Evolutionary conservation across 2,113 vertebrate species (phyloP), one percentile per base, ranked within the genome.

Genomic region (Myotis davidii): DNA sequence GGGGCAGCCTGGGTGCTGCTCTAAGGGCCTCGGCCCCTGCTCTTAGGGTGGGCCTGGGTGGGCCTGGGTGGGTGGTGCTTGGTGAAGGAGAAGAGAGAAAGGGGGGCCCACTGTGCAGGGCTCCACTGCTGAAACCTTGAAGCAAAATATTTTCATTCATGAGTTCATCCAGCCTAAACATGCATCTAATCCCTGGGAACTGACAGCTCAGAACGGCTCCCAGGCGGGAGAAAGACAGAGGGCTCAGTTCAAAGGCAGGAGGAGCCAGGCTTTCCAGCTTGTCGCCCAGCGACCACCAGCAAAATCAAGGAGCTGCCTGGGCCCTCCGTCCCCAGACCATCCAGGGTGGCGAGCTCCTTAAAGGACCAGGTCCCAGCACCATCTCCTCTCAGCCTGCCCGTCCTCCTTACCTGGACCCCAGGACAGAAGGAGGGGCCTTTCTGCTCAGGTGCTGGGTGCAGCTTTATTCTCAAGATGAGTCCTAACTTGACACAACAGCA

Each of bases 81-180:
- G 95, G 96, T 42, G 74, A 96, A 78, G 94, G 61, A 42, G 29
- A 23, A 16, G 72, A 82, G 56, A 70, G 48, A 79, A 81, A 69
- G 42, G 32, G 91, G 94, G 88, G 70, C 42, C 34, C 76, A n/a
- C 73, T 0, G 0, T 65, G 59, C 67, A 96, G 95, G 77, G 89
- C 96, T 97, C 94, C 97, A 96, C 98, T 98, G 98, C 97, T 18
- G 85, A 98, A 98, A 98, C 97, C 98, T 98, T 97, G 96, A 98
- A 98, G 98, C 97, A 98, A 99, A 99, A 99, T 98, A 98, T 98
- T 99, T 99, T 98, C 98, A 98, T 98, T 99, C 98, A 98, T 98
- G 98, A 99, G 98, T 98, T 98, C 98, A 98, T 98, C 98, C 98
- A 98, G 98, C 98, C 98, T 98, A 98, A 99, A 99, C 98, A 98